Percentiles rank a stretch among this genome's conserved stretches.
These are phyloP conservation scores for Clarias platycephalus DNA, from an alignment of 2,797 vertebrate species.

Conservation along the genomic window DNA sequence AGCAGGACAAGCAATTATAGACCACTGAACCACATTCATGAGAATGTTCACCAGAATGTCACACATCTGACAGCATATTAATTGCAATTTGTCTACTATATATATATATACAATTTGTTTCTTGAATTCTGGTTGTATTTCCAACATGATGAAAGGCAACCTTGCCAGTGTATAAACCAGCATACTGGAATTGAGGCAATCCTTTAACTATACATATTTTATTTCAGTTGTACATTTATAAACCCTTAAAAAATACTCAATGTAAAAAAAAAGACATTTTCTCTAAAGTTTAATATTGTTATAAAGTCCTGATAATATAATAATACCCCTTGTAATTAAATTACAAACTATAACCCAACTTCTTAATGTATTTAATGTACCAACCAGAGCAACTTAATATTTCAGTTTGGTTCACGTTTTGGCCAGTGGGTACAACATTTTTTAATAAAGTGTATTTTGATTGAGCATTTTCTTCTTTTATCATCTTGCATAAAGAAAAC, in stretches of 20 bases:
- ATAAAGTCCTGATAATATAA: neutral
- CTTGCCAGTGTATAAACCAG: neutral
- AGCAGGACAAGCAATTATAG: conserved; percentile 50
- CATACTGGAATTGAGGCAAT: neutral
- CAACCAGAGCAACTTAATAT: neutral
- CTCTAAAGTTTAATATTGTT: neutral
- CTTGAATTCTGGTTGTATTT: neutral
- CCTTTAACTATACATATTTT: neutral
- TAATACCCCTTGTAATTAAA: neutral
- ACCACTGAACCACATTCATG: conserved; percentile 35
- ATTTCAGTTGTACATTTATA: neutral
- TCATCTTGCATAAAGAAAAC: conserved; percentile 38
- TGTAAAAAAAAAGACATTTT: neutral
- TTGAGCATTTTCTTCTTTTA: conserved; percentile 51
- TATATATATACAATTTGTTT: neutral
- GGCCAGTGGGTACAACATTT: conserved; percentile 20
- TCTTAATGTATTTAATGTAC: conserved; percentile 2
- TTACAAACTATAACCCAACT: conserved; percentile 7
- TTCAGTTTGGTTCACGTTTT: neutral
- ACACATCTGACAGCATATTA: conserved; percentile 47
- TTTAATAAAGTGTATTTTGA: conserved; percentile 45
- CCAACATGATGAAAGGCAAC: neutral
- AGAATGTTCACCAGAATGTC: conserved; percentile 40
- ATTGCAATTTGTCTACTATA: conserved; percentile 41
- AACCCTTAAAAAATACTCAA: neutral